Percentiles rank a stretch among this genome's conserved stretches.
Conservation (phyloP, 2,888 invertebrate genomes). For the Heliconius sara region DNA sequence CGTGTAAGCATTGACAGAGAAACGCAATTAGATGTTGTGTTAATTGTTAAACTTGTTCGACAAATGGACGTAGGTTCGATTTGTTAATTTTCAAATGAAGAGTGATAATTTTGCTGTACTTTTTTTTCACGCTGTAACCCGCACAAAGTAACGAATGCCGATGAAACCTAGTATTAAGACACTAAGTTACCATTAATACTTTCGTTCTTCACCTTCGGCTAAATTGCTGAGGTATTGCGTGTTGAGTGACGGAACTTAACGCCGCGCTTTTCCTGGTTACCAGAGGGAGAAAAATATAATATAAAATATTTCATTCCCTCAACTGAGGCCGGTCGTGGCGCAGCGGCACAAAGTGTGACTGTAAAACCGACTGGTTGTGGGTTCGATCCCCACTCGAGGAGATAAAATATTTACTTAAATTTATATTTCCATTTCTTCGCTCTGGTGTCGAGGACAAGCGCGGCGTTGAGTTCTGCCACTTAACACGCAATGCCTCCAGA, state of each 20-base stretch:
- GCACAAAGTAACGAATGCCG: neutral
- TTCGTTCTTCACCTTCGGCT: neutral
- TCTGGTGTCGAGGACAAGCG: no score
- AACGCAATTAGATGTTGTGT: neutral
- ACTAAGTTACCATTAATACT: no score
- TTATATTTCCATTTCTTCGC: no score
- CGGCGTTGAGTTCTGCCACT: no score
- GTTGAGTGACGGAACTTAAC: neutral
- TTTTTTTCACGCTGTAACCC: neutral
- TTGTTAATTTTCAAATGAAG: neutral
- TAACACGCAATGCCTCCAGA: no score
- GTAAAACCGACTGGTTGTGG: no score
- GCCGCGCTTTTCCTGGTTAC: neutral
- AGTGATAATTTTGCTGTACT: neutral
- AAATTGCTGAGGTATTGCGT: neutral
- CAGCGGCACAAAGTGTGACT: no score
- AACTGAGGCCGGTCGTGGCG: no score
- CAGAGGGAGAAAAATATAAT: no score
- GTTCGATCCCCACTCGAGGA: no score
- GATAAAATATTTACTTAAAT: no score
- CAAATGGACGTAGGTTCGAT: neutral
- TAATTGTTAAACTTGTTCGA: constrained; percentile 6
- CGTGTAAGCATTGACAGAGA: constrained; percentile 46
- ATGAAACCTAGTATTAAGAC: neutral
- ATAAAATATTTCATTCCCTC: neutral